phyloP scores from a whole-genome alignment of 2,113 vertebrate species.

The Hymenochirus boettgeri region DNA sequence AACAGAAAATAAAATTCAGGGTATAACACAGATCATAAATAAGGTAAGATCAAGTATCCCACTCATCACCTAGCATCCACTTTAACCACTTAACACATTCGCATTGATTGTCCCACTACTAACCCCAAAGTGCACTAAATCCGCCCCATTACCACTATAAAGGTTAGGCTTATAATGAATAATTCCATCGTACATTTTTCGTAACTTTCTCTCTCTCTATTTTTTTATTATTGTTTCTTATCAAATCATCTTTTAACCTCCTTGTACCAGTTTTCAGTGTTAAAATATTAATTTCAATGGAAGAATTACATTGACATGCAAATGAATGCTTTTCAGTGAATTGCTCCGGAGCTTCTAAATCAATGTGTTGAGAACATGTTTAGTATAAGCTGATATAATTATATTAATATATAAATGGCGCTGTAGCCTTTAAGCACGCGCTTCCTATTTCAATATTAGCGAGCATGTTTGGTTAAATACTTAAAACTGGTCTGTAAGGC shows the following conservation, averaged over 20 bases:
- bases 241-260: constrained; percentile 8
- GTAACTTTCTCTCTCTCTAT: background rate
- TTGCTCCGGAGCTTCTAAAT: too few relatives aligned
- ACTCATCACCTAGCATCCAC: constrained; percentile 18
- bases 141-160: too few relatives aligned
- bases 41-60: constrained; percentile 75
- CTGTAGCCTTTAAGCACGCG: too few relatives aligned
- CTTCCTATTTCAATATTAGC: too few relatives aligned
- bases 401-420: too few relatives aligned
- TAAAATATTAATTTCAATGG: background rate
- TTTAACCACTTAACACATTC: constrained; percentile 22
- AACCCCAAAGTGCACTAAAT: constrained; percentile 3
- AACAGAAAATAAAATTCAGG: constrained; percentile 93
- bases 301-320: background rate
- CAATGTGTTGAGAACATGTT: too few relatives aligned
- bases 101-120: constrained; percentile 18
- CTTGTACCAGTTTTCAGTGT: constrained; percentile 31
- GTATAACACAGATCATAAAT: constrained; percentile 82
- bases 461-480: constrained; percentile 5
- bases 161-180: too few relatives aligned
- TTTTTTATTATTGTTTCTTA: too few relatives aligned
- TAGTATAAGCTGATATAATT: too few relatives aligned
- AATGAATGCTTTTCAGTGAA: background rate
- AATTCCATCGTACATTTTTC: too few relatives aligned
- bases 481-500: constrained; percentile 24